Conservation (phyloP, 2,888 invertebrate species). For the Xanthorhoe spadicearia region DNA sequence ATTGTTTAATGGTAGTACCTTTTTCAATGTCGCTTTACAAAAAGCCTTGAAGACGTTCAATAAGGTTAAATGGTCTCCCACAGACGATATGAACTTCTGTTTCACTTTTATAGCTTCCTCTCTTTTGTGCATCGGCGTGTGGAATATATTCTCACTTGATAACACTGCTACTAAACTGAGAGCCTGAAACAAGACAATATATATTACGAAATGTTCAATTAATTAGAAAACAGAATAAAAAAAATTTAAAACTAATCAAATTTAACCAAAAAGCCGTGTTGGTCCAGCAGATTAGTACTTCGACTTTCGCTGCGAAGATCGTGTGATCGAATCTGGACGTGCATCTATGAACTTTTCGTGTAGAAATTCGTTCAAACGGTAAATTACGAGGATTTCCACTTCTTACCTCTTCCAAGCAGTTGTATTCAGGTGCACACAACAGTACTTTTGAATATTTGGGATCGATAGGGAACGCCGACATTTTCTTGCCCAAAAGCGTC, state of each 20-base stretch:
- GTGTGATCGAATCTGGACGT: too few relatives aligned
- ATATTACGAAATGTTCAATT: not conserved
- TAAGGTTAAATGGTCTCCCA: conserved; percentile 96
- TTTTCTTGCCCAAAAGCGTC: conserved; percentile 91
- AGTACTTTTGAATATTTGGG: conserved; percentile 94
- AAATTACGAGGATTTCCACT: conserved; percentile 17
- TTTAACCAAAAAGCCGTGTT: too few relatives aligned
- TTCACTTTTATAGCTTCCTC: conserved; percentile 90
- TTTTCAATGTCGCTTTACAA: conserved; percentile 88
- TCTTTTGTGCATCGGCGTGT: conserved; percentile 89
- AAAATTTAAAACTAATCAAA: too few relatives aligned
- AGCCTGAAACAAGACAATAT: conserved; percentile 74
- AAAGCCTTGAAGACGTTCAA: conserved; percentile 94
- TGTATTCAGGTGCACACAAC: conserved; percentile 89
- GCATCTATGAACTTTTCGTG: too few relatives aligned
- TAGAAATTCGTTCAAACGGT: too few relatives aligned
- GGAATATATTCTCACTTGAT: conserved; percentile 94
- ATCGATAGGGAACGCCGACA: conserved; percentile 96
- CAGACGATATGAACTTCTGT: conserved; percentile 92
- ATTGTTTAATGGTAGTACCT: conserved; percentile 64
- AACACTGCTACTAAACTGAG: conserved; percentile 94
- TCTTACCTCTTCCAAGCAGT: conserved; percentile 89
- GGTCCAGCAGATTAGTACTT: too few relatives aligned
- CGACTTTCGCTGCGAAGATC: too few relatives aligned
- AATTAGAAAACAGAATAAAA: not conserved